These are phyloP conservation scores for Amazona guildingii DNA, from an alignment of 2,113 vertebrate genomes.

Conservation along the genomic window DNA sequence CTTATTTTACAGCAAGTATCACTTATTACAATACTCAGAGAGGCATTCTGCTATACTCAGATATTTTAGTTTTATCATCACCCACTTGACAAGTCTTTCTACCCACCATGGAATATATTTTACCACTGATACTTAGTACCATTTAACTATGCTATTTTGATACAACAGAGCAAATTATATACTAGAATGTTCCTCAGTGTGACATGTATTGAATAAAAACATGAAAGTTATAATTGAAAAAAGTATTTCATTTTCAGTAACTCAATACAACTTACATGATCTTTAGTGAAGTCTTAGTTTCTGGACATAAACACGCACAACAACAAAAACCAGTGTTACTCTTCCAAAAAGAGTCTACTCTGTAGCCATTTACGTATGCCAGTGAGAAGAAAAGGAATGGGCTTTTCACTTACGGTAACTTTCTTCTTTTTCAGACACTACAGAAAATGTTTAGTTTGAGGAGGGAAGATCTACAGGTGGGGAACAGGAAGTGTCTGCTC, in stretches of 20 bases:
- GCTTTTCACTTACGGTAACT: not conserved
- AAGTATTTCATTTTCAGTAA: not conserved
- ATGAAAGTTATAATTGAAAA: not conserved
- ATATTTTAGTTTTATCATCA: not conserved
- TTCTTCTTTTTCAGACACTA: not conserved
- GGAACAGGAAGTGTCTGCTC: not conserved
- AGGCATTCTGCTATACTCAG: not conserved
- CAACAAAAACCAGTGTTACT: not conserved
- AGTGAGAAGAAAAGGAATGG: not conserved
- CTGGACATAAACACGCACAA: not conserved
- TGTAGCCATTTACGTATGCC: not conserved
- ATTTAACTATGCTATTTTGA: slow-evolving; percentile 13
- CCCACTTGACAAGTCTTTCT: not conserved
- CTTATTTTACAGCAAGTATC: not conserved
- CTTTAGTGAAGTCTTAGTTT: not conserved
- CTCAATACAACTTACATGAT: not conserved
- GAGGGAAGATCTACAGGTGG: not conserved
- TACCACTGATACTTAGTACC: not conserved
- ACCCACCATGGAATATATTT: not conserved
- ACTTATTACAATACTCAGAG: not conserved
- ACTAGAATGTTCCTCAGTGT: not conserved
- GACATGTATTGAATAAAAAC: not conserved
- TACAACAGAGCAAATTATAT: not conserved
- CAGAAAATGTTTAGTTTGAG: not conserved
- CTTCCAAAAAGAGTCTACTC: not conserved